phyloP scores from a whole-genome alignment of 1,140 invertebrate genomes.

The Penaeus indicus region DNA sequence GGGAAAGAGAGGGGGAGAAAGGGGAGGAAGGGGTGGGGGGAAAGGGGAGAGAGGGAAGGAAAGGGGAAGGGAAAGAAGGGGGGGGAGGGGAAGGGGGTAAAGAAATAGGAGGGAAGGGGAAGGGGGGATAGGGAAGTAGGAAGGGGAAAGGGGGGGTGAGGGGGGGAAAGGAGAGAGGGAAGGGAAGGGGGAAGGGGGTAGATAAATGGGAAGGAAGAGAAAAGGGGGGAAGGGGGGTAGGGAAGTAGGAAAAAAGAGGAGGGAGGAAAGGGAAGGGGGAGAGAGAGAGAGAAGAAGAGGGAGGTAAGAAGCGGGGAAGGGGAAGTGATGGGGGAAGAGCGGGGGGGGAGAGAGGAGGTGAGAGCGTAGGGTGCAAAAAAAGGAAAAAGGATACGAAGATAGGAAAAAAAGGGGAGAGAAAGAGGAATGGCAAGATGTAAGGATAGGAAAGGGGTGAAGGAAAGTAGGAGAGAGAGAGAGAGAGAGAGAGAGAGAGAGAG shows the following conservation, averaged over 20 bases:
- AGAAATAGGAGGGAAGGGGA: background rate
- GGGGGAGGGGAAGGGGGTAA: background rate
- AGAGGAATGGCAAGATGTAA: no score
- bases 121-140: background rate
- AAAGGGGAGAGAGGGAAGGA: background rate
- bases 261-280: no score
- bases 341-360: no score
- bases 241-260: background rate
- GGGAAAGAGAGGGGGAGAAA: background rate
- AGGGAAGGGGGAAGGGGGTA: background rate
- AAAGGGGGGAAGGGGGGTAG: background rate
- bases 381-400: no score
- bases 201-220: background rate
- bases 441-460: no score
- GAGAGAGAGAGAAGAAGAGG: no score
- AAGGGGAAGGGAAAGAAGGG: background rate
- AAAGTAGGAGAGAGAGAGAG: no score
- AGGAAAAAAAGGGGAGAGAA: no score
- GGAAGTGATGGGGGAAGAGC: no score
- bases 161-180: background rate
- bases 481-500: no score
- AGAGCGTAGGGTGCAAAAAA: no score
- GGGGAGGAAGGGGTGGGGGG: background rate
- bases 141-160: background rate
- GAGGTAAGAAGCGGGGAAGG: no score